Evolutionary conservation across 1,140 invertebrate genomes (phyloP), one percentile per base, ranked within the genome.

Genomic region (Brachionus calyciflorus): DNA sequence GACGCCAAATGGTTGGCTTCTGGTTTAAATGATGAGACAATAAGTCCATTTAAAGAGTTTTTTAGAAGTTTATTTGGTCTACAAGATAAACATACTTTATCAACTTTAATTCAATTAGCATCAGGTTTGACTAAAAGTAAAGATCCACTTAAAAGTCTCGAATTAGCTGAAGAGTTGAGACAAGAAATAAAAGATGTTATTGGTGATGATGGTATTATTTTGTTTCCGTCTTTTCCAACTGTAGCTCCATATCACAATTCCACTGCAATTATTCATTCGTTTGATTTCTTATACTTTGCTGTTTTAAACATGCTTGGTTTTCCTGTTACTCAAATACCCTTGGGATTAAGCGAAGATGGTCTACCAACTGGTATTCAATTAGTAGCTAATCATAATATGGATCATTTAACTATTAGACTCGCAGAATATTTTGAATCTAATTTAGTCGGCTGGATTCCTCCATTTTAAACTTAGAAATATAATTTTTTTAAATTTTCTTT

Each of bases 351-450:
- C 78, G 88, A 87, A 65, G 89, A 93, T 79, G 93, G 93, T 3
- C 83, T 96, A 76, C 94, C 94, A 0, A 87, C 97, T 79, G 93
- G 93, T 40, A 87, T 96, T 73, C 93, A 96, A 82, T 89, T 95
- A 53, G 89, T 93, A 28, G 89, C 91, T 26, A 89, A 88, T 21
- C 89, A 90, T 10, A 87, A 89, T 78, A 89, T 91, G 70, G 94
- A 98, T 84, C 88, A 89, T 30, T 83, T 94, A 2, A 91, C 90
- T 48, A 83, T 96, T 37, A 90, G 91, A n/a, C 90, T 93, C 0
- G 94, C 93, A 2, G 83, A 87, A 79, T 90, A 93, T 81, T 83
- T 98, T 9, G 92, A 93, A 80, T 40, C n/a, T 7, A 73, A 73
- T 30, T 73, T 73, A 73, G 21, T 51, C n/a, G 69, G 69, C n/a